A percentile compares a stretch with the other conserved stretches of the same genome.
These are phyloP conservation scores for Cliona cf. orientalis DNA, from an alignment of 37 sponge, comb jelly and placozoan species.

Conservation along the genomic window DNA sequence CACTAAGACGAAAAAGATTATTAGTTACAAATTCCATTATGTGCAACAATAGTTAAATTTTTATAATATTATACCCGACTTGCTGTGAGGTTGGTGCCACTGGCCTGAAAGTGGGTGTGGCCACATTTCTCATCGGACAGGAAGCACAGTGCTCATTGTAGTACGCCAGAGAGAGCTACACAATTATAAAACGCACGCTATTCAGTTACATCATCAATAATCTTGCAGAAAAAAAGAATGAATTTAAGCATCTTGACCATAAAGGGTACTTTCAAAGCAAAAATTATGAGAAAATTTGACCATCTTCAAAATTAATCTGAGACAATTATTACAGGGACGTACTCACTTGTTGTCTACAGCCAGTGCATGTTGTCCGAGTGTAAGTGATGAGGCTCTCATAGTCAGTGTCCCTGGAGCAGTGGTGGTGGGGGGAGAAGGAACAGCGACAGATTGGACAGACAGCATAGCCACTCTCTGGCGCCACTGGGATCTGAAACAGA, in stretches of 20 bases:
- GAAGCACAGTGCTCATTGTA: slow-evolving; percentile 35
- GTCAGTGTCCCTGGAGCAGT: neutral
- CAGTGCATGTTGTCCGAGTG: slow-evolving; percentile 9
- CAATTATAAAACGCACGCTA: neutral
- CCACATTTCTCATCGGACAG: neutral
- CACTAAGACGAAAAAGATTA: neutral
- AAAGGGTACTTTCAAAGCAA: neutral
- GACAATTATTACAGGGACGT: neutral
- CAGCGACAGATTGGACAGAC: slow-evolving; percentile 56
- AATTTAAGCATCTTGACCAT: neutral
- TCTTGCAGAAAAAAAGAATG: neutral
- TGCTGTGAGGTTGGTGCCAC: slow-evolving; percentile 23
- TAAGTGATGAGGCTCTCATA: slow-evolving; percentile 41
- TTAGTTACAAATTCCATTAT: neutral
- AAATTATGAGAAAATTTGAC: too few species aligned
- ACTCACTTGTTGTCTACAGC: slow-evolving; percentile 44
- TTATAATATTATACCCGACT: slow-evolving; percentile 1
- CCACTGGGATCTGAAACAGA: slow-evolving; percentile 5
- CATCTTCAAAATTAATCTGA: too few species aligned
- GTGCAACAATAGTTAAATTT: neutral
- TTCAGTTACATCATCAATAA: neutral
- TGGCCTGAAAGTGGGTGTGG: slow-evolving; percentile 23
- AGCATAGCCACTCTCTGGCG: neutral
- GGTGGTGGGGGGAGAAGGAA: neutral
- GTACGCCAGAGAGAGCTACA: neutral